Base-by-base conservation (phyloP, 2,113 vertebrate genomes). In the Lynx canadensis region DNA sequence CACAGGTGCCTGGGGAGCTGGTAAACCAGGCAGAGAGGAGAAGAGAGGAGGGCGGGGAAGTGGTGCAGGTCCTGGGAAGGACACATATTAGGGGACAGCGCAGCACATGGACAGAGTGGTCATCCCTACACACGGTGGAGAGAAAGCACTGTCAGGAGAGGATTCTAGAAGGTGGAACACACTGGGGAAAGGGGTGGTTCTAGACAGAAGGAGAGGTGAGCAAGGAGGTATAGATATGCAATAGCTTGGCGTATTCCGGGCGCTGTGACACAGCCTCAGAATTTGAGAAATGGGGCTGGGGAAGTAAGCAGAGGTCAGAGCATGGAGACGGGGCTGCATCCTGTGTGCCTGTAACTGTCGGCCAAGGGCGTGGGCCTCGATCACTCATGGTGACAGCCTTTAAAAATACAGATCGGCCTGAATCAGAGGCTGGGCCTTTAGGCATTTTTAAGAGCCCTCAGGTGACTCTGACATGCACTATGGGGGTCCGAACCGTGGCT, bases 41-140 rank as follows among this genome's bases (percentile, higher is more conserved):
- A 55, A 16, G 52, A 63, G 55, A 52, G 41, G 57, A 11, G 7
- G 65, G 23, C 18, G 9, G 29, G 79, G 27, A 21, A 10, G 31
- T 4, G 29, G 16, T 25, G 4, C 1, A 0, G 16, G 14, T 25
- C 65, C n/a, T 0, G 27, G 38, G 31, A 8, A 2, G n/a, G 65
- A 4, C 21, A 36, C 16, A 21, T 1, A 0, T 13, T 1, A n/a
- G 36, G 36, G 69, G n/a, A 0, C 0, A 2, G 0, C 38, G 14
- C 60, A n/a, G 23, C 16, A 19, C 4, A 0, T 0, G 3, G 74
- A 41, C 71, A 63, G 68, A 21, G 60, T 38, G 55, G 14, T 10
- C 31, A 2, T 21, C 0, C 18, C 19, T 48, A 2, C 55, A 29
- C 57, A 69, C 19, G 2, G 19, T 29, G 31, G 36, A 71, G 76